phyloP scores from a whole-genome alignment of 2,888 invertebrate species.

The Cremastinae sp. region DNA sequence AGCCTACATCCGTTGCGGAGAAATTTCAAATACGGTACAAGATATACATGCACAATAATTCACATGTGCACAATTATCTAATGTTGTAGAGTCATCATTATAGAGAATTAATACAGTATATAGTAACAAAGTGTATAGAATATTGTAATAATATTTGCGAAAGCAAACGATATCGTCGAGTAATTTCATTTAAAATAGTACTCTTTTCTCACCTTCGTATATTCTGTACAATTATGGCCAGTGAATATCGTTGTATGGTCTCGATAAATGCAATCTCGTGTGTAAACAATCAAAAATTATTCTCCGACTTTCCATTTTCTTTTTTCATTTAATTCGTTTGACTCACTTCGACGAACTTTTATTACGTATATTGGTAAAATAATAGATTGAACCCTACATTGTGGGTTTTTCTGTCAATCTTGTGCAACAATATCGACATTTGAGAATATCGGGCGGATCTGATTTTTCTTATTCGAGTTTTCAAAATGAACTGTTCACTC shows the following conservation, averaged over 20 bases:
- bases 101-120: neutral
- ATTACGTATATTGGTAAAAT: slow-evolving; percentile 32
- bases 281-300: slow-evolving; percentile 58
- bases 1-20: slow-evolving; percentile 45
- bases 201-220: slow-evolving; percentile 15
- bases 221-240: slow-evolving; percentile 44
- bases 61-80: slow-evolving; percentile 22
- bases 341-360: slow-evolving; percentile 51
- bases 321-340: slow-evolving; percentile 17
- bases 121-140: too few species aligned
- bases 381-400: slow-evolving; percentile 11
- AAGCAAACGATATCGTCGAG: slow-evolving; percentile 24
- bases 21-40: slow-evolving; percentile 10
- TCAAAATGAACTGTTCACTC: slow-evolving; percentile 40
- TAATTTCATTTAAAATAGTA: slow-evolving; percentile 6
- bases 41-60: neutral
- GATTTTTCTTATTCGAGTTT: slow-evolving; percentile 43
- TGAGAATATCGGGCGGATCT: slow-evolving; percentile 23
- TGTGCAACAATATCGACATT: slow-evolving; percentile 42
- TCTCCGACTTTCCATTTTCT: slow-evolving; percentile 15
- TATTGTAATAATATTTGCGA: slow-evolving; percentile 19
- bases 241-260: slow-evolving; percentile 24
- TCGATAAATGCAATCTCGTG: slow-evolving; percentile 41
- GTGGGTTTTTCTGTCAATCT: slow-evolving; percentile 13
- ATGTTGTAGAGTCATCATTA: slow-evolving; percentile 24